phyloP scores from a whole-genome alignment of 2,888 invertebrate species.

The Diadegma fenestrale region DNA sequence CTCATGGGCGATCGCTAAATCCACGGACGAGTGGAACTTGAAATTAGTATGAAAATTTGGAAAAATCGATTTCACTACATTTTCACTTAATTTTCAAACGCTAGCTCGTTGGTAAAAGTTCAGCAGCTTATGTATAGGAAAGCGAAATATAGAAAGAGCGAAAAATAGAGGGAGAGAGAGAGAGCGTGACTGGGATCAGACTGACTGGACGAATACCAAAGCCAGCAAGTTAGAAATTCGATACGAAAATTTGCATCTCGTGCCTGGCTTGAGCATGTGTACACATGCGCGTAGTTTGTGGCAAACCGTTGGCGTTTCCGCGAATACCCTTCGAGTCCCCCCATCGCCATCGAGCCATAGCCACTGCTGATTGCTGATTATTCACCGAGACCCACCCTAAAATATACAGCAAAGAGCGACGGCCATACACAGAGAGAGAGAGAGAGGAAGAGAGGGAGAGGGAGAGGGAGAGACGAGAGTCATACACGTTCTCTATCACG shows the following conservation, averaged over 20 bases:
- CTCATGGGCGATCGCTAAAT: too few species aligned
- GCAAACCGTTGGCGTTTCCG: slow-evolving; percentile 64
- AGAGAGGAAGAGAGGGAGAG: slow-evolving; percentile 55
- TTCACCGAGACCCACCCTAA: slow-evolving; percentile 82
- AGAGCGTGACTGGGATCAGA: slow-evolving; percentile 53
- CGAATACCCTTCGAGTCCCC: slow-evolving; percentile 44
- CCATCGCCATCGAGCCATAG: slow-evolving; percentile 74
- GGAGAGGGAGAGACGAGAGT: slow-evolving; percentile 29
- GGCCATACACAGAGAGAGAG: slow-evolving; percentile 44
- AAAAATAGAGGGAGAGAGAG: background rate
- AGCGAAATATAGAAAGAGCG: background rate
- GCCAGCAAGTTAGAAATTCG: slow-evolving; percentile 68
- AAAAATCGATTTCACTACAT: background rate
- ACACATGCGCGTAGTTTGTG: slow-evolving; percentile 66
- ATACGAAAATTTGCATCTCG: slow-evolving; percentile 67
- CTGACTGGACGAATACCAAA: slow-evolving; percentile 58
- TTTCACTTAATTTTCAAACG: slow-evolving; percentile 29
- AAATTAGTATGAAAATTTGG: background rate
- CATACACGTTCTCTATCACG: slow-evolving; percentile 42
- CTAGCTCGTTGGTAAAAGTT: slow-evolving; percentile 39
- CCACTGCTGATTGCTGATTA: slow-evolving; percentile 83
- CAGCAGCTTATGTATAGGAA: background rate
- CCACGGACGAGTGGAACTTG: background rate
- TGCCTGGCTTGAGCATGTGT: slow-evolving; percentile 60
- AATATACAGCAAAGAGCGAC: slow-evolving; percentile 78